Conservation (phyloP, 2,888 invertebrate genomes). For the Steinernema hermaphroditum region DNA sequence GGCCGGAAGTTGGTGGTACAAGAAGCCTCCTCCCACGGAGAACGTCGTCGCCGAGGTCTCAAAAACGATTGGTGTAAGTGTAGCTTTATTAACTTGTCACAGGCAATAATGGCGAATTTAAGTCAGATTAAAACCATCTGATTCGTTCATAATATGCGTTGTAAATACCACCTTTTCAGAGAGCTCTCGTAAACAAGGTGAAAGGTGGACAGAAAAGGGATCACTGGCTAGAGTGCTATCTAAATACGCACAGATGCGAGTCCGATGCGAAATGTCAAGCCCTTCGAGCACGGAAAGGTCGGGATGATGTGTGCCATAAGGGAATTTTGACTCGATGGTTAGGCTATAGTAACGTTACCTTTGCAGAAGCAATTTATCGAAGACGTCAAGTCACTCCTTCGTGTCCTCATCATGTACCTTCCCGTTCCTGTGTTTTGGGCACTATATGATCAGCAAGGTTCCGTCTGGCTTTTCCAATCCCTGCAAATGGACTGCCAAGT, state of each 20-base stretch:
- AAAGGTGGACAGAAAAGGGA: slow-evolving; percentile 42
- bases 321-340: too few species aligned
- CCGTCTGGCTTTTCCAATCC: slow-evolving; percentile 84
- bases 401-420: slow-evolving; percentile 63
- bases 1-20: slow-evolving; percentile 78
- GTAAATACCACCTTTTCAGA: slow-evolving; percentile 38
- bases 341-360: too few species aligned
- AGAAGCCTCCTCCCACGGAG: slow-evolving; percentile 79
- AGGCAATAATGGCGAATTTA: not conserved
- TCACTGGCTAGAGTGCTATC: slow-evolving; percentile 61
- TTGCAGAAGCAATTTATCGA: slow-evolving; percentile 54
- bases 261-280: slow-evolving; percentile 48
- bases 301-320: slow-evolving; percentile 38
- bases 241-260: slow-evolving; percentile 54
- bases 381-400: slow-evolving; percentile 57
- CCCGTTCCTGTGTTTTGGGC: slow-evolving; percentile 93
- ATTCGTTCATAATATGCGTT: not conserved
- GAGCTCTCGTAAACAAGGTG: slow-evolving; percentile 52
- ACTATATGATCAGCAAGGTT: slow-evolving; percentile 91
- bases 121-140: not conserved
- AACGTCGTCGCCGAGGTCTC: slow-evolving; percentile 81
- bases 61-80: slow-evolving; percentile 78
- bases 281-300: slow-evolving; percentile 35
- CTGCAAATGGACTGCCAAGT: slow-evolving; percentile 60
- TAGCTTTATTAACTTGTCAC: not conserved